Evolutionary conservation across 2,797 vertebrate species (phyloP), one percentile per base, ranked within the genome.

Genomic region (Calcarius lapponicus): DNA sequence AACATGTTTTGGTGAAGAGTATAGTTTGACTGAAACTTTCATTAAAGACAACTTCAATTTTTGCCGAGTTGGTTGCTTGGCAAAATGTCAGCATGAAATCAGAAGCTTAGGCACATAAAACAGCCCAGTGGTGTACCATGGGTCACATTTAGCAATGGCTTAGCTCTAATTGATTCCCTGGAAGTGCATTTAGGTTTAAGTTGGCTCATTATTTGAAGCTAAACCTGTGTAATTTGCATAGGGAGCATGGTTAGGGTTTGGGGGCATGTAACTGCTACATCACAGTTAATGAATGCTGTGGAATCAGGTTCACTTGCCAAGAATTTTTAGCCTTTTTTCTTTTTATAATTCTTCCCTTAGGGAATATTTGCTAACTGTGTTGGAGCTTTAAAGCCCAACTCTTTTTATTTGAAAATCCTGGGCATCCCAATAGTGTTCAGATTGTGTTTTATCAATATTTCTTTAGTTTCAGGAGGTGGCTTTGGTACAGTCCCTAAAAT

Each of bases 191-290:
- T 60, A 64, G 13, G 42, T 80, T 86, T 66, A 61, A 69, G 38
- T 6, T 80, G 54, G 48, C 89, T 89, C 71, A 38, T 93, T 96
- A 87, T 82, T 91, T 93, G 60, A 76, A 62, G 48, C 21, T 43
- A 87, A 86, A 84, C 48, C 38, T 76, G 34, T 32, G 32, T 48
- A 76, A 74, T 78, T 78, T 92, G 40, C 45, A 38, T 58, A 56
- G n/a, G 54, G 64, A 86, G 20, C 65, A 43, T 42, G 4, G 7
- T 73, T 80, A 66, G 32, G 38, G n/a, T 88, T 74, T 85, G 38
- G 51, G 43, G 72, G 54, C 58, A 56, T 32, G 34, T 47, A 91
- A 34, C 40, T 0, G 1, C 60, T 80, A 31, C 64, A 84, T 60
- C n/a, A 38, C 36, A 72, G 57, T 50, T 69, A 78, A 85, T 78